Percentiles rank a stretch among this genome's conserved stretches.
phyloP scores from a whole-genome alignment of 1,140 invertebrate genomes.

The Zelostemma sp. region DNA sequence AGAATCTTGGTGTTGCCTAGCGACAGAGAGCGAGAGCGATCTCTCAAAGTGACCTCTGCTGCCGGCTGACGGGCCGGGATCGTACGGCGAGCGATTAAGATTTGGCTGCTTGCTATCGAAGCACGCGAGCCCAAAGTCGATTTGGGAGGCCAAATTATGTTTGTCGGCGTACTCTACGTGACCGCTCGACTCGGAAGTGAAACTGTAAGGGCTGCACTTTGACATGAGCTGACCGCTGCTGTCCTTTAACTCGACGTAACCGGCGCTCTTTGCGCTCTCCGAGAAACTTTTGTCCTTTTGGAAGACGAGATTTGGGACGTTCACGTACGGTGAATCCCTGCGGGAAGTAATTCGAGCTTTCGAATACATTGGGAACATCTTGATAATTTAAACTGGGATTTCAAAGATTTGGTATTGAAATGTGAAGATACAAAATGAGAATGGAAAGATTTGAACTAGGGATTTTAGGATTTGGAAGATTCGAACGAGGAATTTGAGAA shows the following conservation, averaged over 20 bases:
- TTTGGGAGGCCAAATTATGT: constrained; percentile 42
- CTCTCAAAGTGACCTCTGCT: constrained; percentile 49
- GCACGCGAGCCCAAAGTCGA: constrained; percentile 44
- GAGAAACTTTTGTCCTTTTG: constrained; percentile 60
- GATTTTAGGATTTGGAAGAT: too few relatives aligned
- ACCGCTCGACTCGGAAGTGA: constrained; percentile 64
- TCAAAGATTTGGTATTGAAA: too few relatives aligned
- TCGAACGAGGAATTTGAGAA: too few relatives aligned
- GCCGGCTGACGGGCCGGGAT: constrained; percentile 45
- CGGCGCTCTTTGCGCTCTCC: constrained; percentile 56
- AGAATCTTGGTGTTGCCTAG: constrained; percentile 44
- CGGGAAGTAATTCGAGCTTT: constrained; percentile 17
- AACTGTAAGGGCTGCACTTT: constrained; percentile 60
- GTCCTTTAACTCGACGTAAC: constrained; percentile 61
- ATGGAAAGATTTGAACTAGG: too few relatives aligned
- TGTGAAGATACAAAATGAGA: too few relatives aligned
- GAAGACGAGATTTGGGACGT: constrained; percentile 68
- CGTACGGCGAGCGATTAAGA: constrained; percentile 46
- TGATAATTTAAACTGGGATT: too few relatives aligned
- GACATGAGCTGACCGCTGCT: constrained; percentile 28
- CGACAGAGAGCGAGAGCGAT: constrained; percentile 50
- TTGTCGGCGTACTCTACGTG: constrained; percentile 65
- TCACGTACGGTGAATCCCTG: constrained; percentile 65
- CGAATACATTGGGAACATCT: too few relatives aligned
- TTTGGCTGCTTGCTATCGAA: constrained; percentile 43